Percentiles rank a stretch among this genome's conserved stretches.
These are phyloP conservation scores for Oryzias javanicus DNA, from an alignment of 2,113 vertebrate species.

Conservation along the genomic window DNA sequence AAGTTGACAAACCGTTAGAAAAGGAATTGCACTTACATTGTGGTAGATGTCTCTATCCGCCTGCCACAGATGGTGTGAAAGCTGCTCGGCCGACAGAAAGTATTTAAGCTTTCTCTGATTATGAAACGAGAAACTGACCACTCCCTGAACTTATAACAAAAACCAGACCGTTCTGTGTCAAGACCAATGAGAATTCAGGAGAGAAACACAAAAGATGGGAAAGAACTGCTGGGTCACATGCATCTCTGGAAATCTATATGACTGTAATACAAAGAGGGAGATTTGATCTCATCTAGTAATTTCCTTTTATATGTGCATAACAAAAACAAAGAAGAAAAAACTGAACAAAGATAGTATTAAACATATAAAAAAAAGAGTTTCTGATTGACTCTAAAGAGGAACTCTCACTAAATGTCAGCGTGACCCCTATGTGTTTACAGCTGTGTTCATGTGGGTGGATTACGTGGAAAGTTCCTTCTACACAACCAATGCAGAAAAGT, in stretches of 20 bases:
- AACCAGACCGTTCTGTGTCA: slow-evolving; percentile 5
- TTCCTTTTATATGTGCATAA: neutral
- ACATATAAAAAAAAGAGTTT: neutral
- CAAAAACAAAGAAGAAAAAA: neutral
- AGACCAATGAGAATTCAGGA: slow-evolving; percentile 11
- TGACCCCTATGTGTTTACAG: neutral
- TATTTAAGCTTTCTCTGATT: slow-evolving; percentile 49
- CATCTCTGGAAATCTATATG: slow-evolving; percentile 4
- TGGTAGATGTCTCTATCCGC: neutral
- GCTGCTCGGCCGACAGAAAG: neutral
- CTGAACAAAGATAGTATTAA: neutral
- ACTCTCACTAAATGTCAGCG: neutral
- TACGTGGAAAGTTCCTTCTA: too few relatives aligned
- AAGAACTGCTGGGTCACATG: neutral
- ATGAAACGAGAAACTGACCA: slow-evolving; percentile 39
- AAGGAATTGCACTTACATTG: slow-evolving; percentile 54
- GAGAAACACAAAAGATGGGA: neutral
- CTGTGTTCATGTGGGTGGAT: too few relatives aligned
- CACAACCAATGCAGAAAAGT: too few relatives aligned
- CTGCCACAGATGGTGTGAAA: neutral
- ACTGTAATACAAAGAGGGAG: neutral
- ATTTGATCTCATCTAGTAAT: neutral
- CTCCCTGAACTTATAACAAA: slow-evolving; percentile 43
- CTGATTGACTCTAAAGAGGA: neutral
- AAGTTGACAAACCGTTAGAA: neutral